Conservation (phyloP, 2,888 invertebrate genomes). For the Mactromeris polynyma region DNA sequence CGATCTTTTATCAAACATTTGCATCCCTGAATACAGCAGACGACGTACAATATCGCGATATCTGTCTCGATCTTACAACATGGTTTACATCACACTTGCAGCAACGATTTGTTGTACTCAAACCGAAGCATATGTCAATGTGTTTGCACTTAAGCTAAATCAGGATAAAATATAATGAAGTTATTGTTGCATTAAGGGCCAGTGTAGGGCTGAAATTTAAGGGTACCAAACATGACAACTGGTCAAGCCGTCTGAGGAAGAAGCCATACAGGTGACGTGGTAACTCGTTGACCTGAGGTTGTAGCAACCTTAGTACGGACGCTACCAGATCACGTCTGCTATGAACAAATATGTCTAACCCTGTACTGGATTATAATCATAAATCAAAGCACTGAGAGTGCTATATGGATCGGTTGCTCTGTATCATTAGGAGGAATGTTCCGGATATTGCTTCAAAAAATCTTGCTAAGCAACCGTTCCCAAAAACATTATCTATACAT, state of each 20-base stretch:
- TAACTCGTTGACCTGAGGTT: neutral
- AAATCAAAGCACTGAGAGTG: too few species aligned
- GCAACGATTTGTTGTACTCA: neutral
- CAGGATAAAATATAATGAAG: neutral
- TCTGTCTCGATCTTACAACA: too few species aligned
- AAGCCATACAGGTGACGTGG: neutral
- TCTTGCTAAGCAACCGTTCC: too few species aligned
- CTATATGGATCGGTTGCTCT: too few species aligned
- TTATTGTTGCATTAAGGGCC: neutral
- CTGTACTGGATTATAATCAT: too few species aligned
- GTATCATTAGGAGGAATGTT: too few species aligned
- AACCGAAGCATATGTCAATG: slow-evolving; percentile 21
- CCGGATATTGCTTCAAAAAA: too few species aligned
- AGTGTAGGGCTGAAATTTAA: neutral
- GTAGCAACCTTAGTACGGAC: neutral
- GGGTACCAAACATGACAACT: neutral
- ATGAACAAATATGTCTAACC: neutral
- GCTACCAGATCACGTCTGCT: neutral
- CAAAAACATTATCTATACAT: too few species aligned
- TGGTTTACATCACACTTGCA: neutral
- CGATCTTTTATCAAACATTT: neutral
- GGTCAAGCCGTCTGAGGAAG: neutral
- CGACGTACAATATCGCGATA: neutral
- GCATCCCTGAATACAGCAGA: neutral
- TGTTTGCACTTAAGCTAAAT: slow-evolving; percentile 23